Base-by-base conservation (phyloP, 2,888 invertebrate genomes). In the Netelia virgata region DNA sequence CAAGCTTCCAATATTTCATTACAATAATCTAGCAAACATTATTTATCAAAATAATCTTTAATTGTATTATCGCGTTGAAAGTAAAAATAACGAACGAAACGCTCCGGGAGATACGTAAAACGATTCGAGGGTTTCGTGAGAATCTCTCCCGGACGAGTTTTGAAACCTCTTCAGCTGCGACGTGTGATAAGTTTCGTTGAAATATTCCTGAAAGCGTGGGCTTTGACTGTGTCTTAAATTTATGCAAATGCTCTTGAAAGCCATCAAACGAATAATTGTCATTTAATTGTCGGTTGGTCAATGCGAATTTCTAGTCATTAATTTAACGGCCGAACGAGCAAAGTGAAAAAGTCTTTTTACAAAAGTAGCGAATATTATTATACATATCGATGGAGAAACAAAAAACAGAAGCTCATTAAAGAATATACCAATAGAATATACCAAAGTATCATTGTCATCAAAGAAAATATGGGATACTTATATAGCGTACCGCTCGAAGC, bases 1-100 rank as follows among this genome's bases (percentile, higher is more conserved):
- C 87, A 90, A 88, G 84, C 88, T 90, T 89, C 89, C 88, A 87
- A 88, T 89, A 89, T 86, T 66, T 63, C 79, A 79, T 85, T 72
- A 78, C 23, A 82, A 86, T 78, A 74, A 43, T 53, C 28, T 66
- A 83, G 68, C 23, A 55, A 1, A 74, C 43, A 70, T 70, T 74
- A 79, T 79, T 78, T 63, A 74, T 72, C 61, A 75, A 47, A 43
- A 36, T 36, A 79, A 61, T 59, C 83, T 86, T 86, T 83, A 86
- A 80, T 76, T 86, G 84, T 76, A 77, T 72, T 72, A 83, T 64
- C 70, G 72, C 63, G 63, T 80, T 59, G 50, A 53, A 36, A 55
- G 18, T n/a, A n/a, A 77, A 73, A 36, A 36, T 70, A 69, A 69
- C 0, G 6, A 57, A 59, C 64, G 53, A 57, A 63, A 68, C 50